Evolutionary conservation across 2,113 vertebrate genomes (phyloP).

Genomic region (Oryzias javanicus): DNA sequence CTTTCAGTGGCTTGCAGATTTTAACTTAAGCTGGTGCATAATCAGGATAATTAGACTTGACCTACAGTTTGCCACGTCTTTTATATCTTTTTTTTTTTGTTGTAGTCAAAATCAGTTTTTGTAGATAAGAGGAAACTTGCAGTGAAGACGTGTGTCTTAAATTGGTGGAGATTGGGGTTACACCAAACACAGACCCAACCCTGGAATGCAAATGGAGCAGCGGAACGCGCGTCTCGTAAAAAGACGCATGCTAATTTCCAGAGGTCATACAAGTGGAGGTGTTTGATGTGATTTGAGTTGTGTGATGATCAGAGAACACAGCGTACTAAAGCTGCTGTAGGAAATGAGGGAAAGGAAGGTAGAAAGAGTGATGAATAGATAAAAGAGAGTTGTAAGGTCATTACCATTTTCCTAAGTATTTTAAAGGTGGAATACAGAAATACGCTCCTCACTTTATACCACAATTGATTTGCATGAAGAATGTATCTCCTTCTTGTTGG

Average conservation of each 20-base stretch:
- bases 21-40: constrained; percentile 5
- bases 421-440: not conserved
- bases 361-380: constrained; percentile 7
- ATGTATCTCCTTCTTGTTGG: not conserved
- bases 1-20: not conserved
- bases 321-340: constrained; percentile 18
- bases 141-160: not conserved
- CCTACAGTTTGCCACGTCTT: not conserved
- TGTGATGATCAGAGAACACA: constrained; percentile 28
- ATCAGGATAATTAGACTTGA: constrained; percentile 25
- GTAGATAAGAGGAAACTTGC: too few relatives aligned
- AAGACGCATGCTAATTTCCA: constrained; percentile 17
- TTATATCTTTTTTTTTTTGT: too few relatives aligned
- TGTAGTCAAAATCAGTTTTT: too few relatives aligned
- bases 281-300: constrained; percentile 24
- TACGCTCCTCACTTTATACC: not conserved
- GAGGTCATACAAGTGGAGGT: constrained; percentile 8
- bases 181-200: not conserved
- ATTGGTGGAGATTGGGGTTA: not conserved
- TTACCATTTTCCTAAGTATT: constrained; percentile 11
- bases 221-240: constrained; percentile 16
- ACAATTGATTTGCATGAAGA: not conserved
- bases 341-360: constrained; percentile 6
- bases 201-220: not conserved
- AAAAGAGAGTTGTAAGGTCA: not conserved